These are phyloP conservation scores for Oncopeltus fasciatus DNA, from an alignment of 1,140 invertebrate species.

Conservation along the genomic window DNA sequence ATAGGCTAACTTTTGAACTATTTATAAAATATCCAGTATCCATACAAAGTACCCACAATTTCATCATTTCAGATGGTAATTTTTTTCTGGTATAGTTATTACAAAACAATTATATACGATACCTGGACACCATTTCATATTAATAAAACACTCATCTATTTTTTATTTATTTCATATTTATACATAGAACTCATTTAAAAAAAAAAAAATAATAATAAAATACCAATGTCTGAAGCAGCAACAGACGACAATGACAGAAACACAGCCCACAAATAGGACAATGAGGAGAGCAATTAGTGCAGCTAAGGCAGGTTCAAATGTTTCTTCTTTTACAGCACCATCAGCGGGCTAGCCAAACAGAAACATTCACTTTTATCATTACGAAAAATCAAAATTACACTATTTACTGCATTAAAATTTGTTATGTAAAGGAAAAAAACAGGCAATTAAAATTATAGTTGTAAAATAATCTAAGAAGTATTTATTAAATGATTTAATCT, in stretches of 20 bases:
- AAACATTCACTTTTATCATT: too few species aligned
- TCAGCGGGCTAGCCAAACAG: conserved; percentile 34
- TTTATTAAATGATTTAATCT: not conserved
- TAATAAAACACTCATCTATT: conserved; percentile 5
- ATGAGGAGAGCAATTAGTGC: conserved; percentile 72
- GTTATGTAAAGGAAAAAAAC: not conserved
- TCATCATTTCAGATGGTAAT: too few species aligned
- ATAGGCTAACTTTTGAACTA: too few species aligned
- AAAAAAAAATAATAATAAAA: conserved; percentile 24
- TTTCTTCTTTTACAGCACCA: conserved; percentile 38
- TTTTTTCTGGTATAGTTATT: too few species aligned
- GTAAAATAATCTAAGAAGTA: not conserved
- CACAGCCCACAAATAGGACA: conserved; percentile 69
- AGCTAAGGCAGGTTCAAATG: conserved; percentile 71
- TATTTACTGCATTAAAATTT: not conserved
- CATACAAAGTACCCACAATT: too few species aligned
- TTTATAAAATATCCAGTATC: too few species aligned
- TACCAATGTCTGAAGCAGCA: conserved; percentile 78
- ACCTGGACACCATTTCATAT: not conserved
- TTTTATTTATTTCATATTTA: too few species aligned
- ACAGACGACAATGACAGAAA: conserved; percentile 75
- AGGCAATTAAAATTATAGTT: not conserved
- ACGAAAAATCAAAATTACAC: too few species aligned
- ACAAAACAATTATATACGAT: too few species aligned
- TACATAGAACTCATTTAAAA: too few species aligned